A percentile compares a stretch with the other conserved stretches of the same genome.
These are phyloP conservation scores for Rhagonycha lutea DNA, from an alignment of 2,888 invertebrate genomes.

Conservation along the genomic window DNA sequence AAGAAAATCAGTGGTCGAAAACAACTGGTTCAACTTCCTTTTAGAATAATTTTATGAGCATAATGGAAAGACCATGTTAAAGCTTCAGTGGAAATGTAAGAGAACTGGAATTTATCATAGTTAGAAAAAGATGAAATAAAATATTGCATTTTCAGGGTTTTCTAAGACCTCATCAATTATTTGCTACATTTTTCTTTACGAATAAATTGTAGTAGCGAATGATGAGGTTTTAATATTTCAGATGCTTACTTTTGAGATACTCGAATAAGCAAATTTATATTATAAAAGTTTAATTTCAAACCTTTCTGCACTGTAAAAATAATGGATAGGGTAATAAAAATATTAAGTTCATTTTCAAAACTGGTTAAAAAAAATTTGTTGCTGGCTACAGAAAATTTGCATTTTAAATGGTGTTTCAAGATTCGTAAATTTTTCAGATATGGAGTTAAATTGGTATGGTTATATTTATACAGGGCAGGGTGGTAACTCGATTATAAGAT, in stretches of 20 bases:
- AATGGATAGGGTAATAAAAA: background rate
- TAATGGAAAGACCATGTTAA: slow-evolving; percentile 1
- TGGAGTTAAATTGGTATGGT: too few species aligned
- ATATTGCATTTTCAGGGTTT: background rate
- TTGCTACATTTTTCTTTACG: background rate
- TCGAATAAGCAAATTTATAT: background rate
- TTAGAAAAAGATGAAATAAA: background rate
- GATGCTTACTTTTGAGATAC: background rate
- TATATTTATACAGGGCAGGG: too few species aligned
- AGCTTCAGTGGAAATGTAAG: background rate
- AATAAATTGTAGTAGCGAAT: background rate
- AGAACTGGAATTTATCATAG: background rate
- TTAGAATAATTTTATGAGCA: background rate
- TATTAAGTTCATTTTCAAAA: background rate
- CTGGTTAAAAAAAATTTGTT: background rate
- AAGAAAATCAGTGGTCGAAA: background rate
- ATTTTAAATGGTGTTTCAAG: background rate
- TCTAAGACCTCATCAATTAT: background rate
- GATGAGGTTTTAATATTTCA: background rate
- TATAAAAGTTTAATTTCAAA: background rate
- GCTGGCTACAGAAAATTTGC: background rate
- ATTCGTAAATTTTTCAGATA: too few species aligned
- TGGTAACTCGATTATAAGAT: too few species aligned
- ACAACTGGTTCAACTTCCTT: background rate
- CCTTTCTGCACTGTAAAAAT: background rate